These are phyloP conservation scores for Pyxicephalus adspersus DNA, from an alignment of 2,113 vertebrate species.

Conservation along the genomic window DNA sequence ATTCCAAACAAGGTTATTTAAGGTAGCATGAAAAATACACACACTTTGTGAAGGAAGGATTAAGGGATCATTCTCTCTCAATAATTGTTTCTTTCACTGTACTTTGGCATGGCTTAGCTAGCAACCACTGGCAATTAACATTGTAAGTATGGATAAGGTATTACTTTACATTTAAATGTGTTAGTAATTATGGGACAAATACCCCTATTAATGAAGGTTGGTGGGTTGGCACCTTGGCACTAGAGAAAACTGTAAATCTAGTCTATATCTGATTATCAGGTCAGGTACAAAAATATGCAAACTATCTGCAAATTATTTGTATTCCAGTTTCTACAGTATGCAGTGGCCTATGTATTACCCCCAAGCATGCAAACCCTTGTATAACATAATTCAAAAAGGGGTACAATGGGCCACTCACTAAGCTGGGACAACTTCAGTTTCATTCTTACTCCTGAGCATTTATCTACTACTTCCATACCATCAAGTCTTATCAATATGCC, in stretches of 20 bases:
- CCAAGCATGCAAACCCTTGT: no score
- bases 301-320: no score
- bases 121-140: conserved; percentile 5
- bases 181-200: neutral
- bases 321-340: no score
- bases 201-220: no score
- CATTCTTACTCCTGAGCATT: no score
- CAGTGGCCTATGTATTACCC: no score
- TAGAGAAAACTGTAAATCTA: neutral
- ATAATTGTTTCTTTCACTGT: conserved; percentile 16
- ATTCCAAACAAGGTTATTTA: conserved; percentile 13
- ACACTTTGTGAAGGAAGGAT: conserved; percentile 19
- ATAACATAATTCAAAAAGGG: no score
- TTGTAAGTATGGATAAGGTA: neutral
- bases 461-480: no score
- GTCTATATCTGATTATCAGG: neutral
- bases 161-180: conserved; percentile 18
- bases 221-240: neutral
- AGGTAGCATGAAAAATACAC: conserved; percentile 12
- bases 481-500: no score
- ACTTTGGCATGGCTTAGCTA: conserved; percentile 13
- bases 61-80: conserved; percentile 24
- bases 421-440: no score
- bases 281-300: neutral
- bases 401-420: no score